Percentiles rank a stretch among this genome's conserved stretches.
phyloP scores from a whole-genome alignment of 23 tunicate species.

The Botrylloides violaceus region DNA sequence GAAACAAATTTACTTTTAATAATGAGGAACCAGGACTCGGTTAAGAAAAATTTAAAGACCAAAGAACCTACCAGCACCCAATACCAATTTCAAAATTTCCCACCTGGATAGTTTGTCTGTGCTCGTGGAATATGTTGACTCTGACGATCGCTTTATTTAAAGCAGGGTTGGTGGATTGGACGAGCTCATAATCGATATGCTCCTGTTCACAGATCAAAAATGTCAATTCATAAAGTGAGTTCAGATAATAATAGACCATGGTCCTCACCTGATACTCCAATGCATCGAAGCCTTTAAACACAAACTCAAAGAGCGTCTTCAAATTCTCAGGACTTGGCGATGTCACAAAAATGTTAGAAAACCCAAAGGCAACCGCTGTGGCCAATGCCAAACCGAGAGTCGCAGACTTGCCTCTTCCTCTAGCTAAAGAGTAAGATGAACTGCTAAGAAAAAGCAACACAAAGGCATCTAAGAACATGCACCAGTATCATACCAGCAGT shows the following conservation, averaged over 20 bases:
- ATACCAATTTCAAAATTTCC: not conserved
- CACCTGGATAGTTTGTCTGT: conserved; percentile 93
- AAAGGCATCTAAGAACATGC: too few relatives aligned
- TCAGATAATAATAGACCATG: not conserved
- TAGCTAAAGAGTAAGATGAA: conserved; percentile 30
- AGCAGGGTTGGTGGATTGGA: conserved; percentile 85
- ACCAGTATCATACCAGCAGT: conserved; percentile 72
- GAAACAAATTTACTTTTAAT: too few relatives aligned
- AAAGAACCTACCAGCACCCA: not conserved
- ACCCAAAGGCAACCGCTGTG: conserved; percentile 84
- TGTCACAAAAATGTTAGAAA: conserved; percentile 88
- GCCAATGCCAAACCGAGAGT: conserved; percentile 78
- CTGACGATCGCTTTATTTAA: conserved; percentile 90
- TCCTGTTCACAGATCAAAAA: conserved; percentile 23
- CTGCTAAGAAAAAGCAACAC: too few relatives aligned
- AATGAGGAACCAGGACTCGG: not conserved
- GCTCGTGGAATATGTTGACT: conserved; percentile 75
- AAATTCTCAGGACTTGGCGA: conserved; percentile 92
- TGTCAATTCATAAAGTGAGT: not conserved
- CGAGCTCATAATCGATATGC: conserved; percentile 75
- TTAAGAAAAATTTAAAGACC: not conserved
- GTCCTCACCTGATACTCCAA: conserved; percentile 63
- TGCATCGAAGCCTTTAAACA: conserved; percentile 93
- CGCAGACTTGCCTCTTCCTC: conserved; percentile 95
- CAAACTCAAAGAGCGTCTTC: conserved; percentile 79